Evolutionary conservation across 2,888 invertebrate species (phyloP), one percentile per base, ranked within the genome.

Genomic region (Drosophila rubida): DNA sequence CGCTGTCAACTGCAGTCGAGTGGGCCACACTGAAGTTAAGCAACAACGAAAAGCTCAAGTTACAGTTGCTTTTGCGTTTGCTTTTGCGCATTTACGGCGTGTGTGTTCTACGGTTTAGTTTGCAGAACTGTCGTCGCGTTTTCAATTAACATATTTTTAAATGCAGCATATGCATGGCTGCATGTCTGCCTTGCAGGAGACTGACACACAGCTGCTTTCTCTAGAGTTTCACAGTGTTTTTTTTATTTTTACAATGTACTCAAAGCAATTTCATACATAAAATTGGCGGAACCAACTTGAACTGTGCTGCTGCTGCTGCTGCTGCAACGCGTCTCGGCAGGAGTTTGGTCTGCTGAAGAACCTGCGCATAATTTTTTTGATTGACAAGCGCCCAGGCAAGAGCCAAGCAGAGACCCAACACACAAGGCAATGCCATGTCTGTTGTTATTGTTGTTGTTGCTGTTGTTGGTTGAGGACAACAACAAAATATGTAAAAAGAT

Each of bases 341-440:
- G 57, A 75, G 75, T 70, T 54, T 45, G 44, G 51, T 55, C 54
- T 62, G 55, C 37, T 39, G 42, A 39, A 63, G 45, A 74, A 74
- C 62, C 74, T 75, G 74, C 49, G 76, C 76, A 71, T 75, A 75
- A 75, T 75, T 75, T 71, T 63, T 75, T 71, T 75, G 75, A 75
- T 75, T 75, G 75, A 75, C 75, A 75, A 75, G 75, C 75, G 75
- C 75, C 72, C 58, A 59, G 72, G 50, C 55, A 41, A 45, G 44
- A 51, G 27, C 11, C 41, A 55, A 51, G 9, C 1, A 19, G 42
- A 46, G 19, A 41, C 49, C 13, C 42, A 49, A 13, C 16, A 51
- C 6, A 25, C 16, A 39, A 32, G 42, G 53, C 42, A 30, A 53
- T 42, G 25, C 25, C 37, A 39, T 37, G 13, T 30, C 30, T 41